Conservation (phyloP, 2,797 vertebrate genomes). For the Pachyuromys duprasi region DNA sequence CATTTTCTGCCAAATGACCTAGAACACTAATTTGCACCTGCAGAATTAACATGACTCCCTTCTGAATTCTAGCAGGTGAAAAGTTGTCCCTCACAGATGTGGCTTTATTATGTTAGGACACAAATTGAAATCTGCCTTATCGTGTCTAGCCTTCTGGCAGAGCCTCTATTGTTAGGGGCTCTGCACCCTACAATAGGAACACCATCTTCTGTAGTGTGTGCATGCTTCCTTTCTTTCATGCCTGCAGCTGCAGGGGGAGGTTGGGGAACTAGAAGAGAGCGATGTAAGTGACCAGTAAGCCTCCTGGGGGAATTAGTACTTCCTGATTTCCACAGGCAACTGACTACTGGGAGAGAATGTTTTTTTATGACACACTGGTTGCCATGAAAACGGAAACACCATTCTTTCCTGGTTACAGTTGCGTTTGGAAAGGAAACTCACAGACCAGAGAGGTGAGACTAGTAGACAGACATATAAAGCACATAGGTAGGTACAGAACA, state of each 20-base stretch:
- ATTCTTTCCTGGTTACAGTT: conserved; percentile 24
- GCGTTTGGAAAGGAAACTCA: no score
- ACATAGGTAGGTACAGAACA: no score
- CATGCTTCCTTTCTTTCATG: not conserved
- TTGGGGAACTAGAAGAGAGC: not conserved
- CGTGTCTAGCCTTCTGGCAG: not conserved
- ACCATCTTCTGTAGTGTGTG: not conserved
- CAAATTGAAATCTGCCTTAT: no score
- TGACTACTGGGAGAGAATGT: not conserved
- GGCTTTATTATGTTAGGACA: no score
- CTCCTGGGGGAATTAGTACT: not conserved
- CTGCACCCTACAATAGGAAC: not conserved
- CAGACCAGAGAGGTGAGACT: no score
- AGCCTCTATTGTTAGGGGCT: not conserved
- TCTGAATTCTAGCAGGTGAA: not conserved
- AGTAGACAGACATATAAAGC: no score
- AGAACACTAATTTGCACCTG: not conserved
- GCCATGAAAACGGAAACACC: conserved; percentile 50
- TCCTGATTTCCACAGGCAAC: conserved; percentile 51
- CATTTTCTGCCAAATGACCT: not conserved
- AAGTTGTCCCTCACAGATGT: not conserved
- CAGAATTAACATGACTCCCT: not conserved
- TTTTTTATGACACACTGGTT: conserved; percentile 9
- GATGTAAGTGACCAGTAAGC: not conserved
- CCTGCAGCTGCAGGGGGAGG: not conserved